Evolutionary conservation across 2,797 vertebrate genomes (phyloP).

Genomic region (Thripadectes ignobilis): DNA sequence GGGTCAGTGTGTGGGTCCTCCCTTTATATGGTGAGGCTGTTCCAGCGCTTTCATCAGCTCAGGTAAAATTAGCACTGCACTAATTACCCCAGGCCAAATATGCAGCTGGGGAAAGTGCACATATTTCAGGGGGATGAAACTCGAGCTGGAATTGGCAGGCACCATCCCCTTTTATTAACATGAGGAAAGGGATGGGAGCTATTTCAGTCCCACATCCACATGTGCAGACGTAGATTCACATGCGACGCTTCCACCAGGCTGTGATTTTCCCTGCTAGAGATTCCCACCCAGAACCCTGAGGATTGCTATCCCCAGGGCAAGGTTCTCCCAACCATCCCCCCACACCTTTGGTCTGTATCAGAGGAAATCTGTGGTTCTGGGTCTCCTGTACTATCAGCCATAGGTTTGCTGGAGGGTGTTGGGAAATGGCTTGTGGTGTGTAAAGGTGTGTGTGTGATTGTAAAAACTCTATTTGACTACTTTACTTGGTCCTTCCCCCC

Average conservation of each 20-base stretch:
- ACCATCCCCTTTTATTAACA: neutral
- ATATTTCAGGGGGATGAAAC: neutral
- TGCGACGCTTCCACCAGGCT: neutral
- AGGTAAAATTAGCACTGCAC: neutral
- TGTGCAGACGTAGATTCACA: rapidly evolving
- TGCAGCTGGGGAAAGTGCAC: neutral
- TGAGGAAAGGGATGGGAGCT: neutral
- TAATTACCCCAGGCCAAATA: constrained; percentile 4
- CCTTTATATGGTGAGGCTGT: neutral
- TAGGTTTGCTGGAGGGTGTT: neutral
- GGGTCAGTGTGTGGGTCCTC: neutral
- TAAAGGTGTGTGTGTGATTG: neutral
- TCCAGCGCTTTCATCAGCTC: constrained; percentile 17
- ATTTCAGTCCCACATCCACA: neutral
- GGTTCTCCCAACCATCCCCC: neutral
- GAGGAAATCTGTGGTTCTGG: neutral
- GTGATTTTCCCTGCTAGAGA: neutral
- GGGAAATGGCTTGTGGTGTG: neutral
- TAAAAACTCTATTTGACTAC: neutral
- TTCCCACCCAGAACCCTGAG: neutral
- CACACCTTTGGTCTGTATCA: rapidly evolving
- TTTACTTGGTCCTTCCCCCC: neutral
- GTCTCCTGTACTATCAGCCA: rapidly evolving
- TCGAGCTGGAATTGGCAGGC: neutral
- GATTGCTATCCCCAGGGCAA: neutral